A percentile compares a stretch with the other conserved stretches of the same genome.
phyloP scores from a whole-genome alignment of 23 tunicate species.

The Oikopleura vanhoeffeni region DNA sequence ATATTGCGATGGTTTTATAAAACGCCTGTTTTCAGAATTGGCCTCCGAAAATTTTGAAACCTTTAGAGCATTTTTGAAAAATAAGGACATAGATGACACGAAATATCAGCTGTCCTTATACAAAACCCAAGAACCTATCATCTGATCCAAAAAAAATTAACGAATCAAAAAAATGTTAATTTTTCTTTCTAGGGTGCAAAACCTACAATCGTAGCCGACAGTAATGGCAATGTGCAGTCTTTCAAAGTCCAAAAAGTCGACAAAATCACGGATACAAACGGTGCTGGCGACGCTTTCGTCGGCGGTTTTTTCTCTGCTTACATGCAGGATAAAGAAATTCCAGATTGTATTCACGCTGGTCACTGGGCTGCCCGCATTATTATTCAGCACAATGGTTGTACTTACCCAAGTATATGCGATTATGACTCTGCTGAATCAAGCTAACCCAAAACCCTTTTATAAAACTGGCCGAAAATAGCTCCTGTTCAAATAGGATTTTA shows the following conservation, averaged over 20 bases:
- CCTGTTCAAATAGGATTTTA: no score
- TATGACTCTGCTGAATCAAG: neutral
- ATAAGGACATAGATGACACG: no score
- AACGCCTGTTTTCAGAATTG: no score
- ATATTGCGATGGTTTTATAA: no score
- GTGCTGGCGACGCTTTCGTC: conserved; percentile 15
- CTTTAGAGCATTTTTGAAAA: no score
- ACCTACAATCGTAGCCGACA: conserved; percentile 1
- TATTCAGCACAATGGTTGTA: neutral
- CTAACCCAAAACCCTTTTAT: neutral
- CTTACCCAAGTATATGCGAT: neutral
- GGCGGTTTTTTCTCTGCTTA: conserved; percentile 1
- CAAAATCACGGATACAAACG: neutral
- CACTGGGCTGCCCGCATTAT: conserved; percentile 6
- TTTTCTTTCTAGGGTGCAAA: neutral
- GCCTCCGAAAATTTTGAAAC: no score
- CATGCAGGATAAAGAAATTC: neutral
- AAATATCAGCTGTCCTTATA: no score
- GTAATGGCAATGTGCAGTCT: neutral
- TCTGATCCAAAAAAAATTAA: no score
- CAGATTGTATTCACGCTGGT: neutral
- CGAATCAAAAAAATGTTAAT: no score
- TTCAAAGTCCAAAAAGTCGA: neutral
- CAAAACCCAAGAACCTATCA: no score
- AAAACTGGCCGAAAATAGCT: no score